These are phyloP conservation scores for Apamea epomidion DNA, from an alignment of 2,888 invertebrate genomes.

Conservation along the genomic window DNA sequence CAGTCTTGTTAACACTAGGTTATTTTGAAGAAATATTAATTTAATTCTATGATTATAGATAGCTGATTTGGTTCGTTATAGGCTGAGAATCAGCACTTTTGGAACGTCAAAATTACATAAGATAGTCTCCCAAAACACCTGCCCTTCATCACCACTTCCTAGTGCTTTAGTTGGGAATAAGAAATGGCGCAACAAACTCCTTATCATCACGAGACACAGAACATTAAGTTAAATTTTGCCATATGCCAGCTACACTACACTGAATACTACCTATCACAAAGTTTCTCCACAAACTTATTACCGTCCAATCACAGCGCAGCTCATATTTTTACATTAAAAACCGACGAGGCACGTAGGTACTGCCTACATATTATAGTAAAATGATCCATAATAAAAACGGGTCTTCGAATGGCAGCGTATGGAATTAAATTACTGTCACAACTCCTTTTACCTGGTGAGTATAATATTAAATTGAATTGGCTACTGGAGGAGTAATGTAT, in stretches of 20 bases:
- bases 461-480: slow-evolving; percentile 73
- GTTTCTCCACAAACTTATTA: slow-evolving; percentile 25
- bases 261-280: not conserved
- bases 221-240: not conserved
- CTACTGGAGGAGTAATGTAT: slow-evolving; percentile 9
- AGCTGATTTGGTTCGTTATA: too few relatives aligned
- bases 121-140: not conserved
- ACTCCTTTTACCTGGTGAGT: slow-evolving; percentile 68
- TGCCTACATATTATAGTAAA: slow-evolving; percentile 46
- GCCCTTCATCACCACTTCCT: not conserved
- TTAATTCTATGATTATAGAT: too few relatives aligned
- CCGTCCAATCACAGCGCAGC: slow-evolving; percentile 35
- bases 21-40: too few relatives aligned
- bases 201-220: not conserved
- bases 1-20: too few relatives aligned
- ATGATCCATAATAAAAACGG: slow-evolving; percentile 66
- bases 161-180: not conserved
- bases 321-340: slow-evolving; percentile 49
- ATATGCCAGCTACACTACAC: not conserved
- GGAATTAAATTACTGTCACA: slow-evolving; percentile 75
- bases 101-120: not conserved
- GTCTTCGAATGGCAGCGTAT: slow-evolving; percentile 60
- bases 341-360: slow-evolving; percentile 37
- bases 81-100: too few relatives aligned
- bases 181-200: not conserved